These are phyloP conservation scores for Nephrotoma guestfalica DNA, from an alignment of 2,888 invertebrate genomes.

Conservation along the genomic window DNA sequence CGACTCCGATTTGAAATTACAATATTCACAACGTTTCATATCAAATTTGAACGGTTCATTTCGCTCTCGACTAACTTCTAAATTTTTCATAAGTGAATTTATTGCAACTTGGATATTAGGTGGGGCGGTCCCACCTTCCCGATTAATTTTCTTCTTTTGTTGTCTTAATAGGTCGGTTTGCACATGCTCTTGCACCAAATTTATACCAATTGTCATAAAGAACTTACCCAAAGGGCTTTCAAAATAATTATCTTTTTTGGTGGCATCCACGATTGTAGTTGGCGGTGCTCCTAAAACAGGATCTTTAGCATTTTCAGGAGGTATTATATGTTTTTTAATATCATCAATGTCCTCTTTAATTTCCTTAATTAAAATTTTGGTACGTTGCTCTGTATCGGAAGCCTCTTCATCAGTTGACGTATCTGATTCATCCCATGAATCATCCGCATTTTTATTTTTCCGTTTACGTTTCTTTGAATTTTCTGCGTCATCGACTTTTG, in stretches of 20 bases:
- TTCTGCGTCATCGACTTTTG: constrained; percentile 22
- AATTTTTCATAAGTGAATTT: constrained; percentile 64
- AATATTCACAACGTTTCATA: constrained; percentile 73
- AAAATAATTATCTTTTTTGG: constrained; percentile 56
- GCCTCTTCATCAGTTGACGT: constrained; percentile 34
- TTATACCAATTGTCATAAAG: constrained; percentile 80
- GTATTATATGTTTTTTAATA: constrained; percentile 33
- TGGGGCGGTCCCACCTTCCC: constrained; percentile 43
- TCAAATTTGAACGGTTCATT: constrained; percentile 64
- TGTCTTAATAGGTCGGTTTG: constrained; percentile 82
- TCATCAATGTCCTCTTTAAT: constrained; percentile 39
- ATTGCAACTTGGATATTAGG: constrained; percentile 49
- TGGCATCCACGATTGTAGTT: constrained; percentile 14
- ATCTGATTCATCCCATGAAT: constrained; percentile 42
- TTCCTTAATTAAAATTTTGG: constrained; percentile 38
- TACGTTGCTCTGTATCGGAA: constrained; percentile 36
- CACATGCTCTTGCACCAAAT: constrained; percentile 82
- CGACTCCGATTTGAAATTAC: constrained; percentile 82
- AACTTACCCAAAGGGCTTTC: constrained; percentile 79
- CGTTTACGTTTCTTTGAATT: constrained; percentile 29
- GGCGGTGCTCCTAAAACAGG: constrained; percentile 17
- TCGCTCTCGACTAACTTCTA: constrained; percentile 74
- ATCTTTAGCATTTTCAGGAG: constrained; percentile 28
- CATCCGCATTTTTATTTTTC: constrained; percentile 35
- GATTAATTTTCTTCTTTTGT: constrained; percentile 69